Percentiles rank a stretch among this genome's conserved stretches.
phyloP scores from a whole-genome alignment of 1,140 invertebrate species.

The Aphelenchoides fujianensis region DNA sequence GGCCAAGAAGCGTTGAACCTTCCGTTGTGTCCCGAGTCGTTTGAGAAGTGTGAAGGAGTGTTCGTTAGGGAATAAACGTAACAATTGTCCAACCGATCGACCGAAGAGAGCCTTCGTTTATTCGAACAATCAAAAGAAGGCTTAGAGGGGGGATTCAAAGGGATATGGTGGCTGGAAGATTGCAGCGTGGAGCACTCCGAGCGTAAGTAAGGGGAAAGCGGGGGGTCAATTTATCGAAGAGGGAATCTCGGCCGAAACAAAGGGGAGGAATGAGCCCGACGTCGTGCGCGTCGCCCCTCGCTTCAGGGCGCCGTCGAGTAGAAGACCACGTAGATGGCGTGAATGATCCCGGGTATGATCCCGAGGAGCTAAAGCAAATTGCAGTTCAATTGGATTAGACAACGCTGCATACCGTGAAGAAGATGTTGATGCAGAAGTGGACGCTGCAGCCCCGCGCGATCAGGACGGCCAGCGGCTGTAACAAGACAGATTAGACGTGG shows the following conservation, averaged over 20 bases:
- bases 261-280: not conserved
- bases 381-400: no score
- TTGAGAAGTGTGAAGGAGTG: no score
- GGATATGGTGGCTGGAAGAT: not conserved
- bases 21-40: no score
- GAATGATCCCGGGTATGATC: conserved; percentile 43
- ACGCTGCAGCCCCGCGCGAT: conserved; percentile 38
- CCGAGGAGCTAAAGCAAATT: conserved; percentile 36
- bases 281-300: not conserved
- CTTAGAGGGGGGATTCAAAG: not conserved
- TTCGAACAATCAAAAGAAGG: not conserved
- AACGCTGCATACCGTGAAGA: no score
- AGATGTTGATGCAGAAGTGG: conserved; percentile 38
- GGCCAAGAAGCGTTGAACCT: no score
- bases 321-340: conserved; percentile 47
- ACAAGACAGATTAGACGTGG: not conserved
- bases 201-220: not conserved
- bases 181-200: no score
- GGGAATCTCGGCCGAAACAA: not conserved
- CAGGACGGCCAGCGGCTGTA: conserved; percentile 49
- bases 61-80: no score
- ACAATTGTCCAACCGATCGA: no score
- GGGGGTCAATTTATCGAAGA: not conserved
- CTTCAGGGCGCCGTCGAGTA: conserved; percentile 10
- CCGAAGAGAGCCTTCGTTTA: no score